Base-by-base conservation (phyloP, 2,113 vertebrate genomes). In the Lichenostomus cassidix region DNA sequence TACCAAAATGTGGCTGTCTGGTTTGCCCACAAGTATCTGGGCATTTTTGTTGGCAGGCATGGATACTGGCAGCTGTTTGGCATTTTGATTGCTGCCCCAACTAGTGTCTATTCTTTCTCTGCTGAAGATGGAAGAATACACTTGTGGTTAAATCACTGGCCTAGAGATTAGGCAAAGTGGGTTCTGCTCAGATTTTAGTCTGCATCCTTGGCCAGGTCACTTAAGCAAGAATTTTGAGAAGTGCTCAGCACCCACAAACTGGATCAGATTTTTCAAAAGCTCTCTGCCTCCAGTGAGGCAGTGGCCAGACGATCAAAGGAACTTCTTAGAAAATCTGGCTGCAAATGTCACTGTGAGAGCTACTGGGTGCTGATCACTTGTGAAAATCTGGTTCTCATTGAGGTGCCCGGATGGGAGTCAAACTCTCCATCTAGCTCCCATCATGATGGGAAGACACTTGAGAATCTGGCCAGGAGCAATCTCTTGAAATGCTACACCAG, bases 141-240 rank as follows among this genome's bases (percentile, higher is more conserved):
- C 82, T 91, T 97, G 95, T 83, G 91, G 90, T 95, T 95, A 94
- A 96, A 82, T 75, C 62, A 84, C 68, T 87, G 95, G 95, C 75
- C 68, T 79, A 87, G 41, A 65, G 62, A 95, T 95, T 94, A 96
- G 56, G 76, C 33, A 75, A 87, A 95, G 46, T 79, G 41, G n/a
- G 46, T 86, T 96, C 83, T 93, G 68, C 83, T 90, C 64, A 89
- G 70, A 84, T 87, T 95, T 94, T 96, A 94, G 81, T 95, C 89
- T 94, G 73, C 73, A 73, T 90, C 82, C 65, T 95, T 88, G 83
- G 90, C 96, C 84, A 91, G 94, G 92, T 95, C 62, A 67, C 79
- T 95, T 92, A 91, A 75, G 29, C 55, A 92, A 89, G 79, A 91
- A 92, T 96, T 95, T 91, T 96, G 86, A 89, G 74, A 93, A 96